These are phyloP conservation scores for Pentalonia nigronervosa DNA, from an alignment of 1,140 invertebrate genomes.

Conservation along the genomic window DNA sequence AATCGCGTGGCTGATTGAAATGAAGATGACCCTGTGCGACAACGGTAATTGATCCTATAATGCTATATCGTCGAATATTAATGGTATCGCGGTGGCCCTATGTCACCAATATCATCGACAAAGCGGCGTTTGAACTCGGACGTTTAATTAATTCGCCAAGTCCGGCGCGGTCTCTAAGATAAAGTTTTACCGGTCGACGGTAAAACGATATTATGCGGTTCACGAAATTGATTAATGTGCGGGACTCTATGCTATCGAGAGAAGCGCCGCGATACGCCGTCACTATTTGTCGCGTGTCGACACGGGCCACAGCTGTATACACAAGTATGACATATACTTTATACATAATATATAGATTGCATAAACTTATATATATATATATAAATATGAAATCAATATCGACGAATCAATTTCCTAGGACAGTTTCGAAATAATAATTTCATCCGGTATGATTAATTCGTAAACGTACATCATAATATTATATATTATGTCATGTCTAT, in stretches of 20 bases:
- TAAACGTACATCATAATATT: background rate
- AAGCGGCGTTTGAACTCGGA: background rate
- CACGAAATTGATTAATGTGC: background rate
- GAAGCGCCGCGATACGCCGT: background rate
- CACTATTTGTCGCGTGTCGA: background rate
- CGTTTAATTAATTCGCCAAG: background rate
- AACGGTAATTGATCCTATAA: background rate
- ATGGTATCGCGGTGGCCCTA: background rate
- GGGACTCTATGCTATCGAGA: background rate
- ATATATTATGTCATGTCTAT: background rate
- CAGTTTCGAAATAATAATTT: background rate
- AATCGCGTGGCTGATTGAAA: too few species aligned
- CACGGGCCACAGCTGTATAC: background rate
- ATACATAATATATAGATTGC: too few species aligned
- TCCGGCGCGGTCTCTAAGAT: background rate
- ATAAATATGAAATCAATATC: conserved; percentile 1
- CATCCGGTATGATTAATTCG: background rate
- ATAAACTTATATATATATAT: too few species aligned
- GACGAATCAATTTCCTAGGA: background rate
- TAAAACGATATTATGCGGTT: background rate
- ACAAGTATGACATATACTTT: too few species aligned
- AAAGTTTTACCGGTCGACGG: background rate
- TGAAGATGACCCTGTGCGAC: background rate
- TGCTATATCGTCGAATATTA: background rate
- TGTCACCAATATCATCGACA: background rate